A percentile compares a stretch with the other conserved stretches of the same genome.
Conservation (phyloP, 2,888 invertebrate species). For the Ophion costatus region DNA sequence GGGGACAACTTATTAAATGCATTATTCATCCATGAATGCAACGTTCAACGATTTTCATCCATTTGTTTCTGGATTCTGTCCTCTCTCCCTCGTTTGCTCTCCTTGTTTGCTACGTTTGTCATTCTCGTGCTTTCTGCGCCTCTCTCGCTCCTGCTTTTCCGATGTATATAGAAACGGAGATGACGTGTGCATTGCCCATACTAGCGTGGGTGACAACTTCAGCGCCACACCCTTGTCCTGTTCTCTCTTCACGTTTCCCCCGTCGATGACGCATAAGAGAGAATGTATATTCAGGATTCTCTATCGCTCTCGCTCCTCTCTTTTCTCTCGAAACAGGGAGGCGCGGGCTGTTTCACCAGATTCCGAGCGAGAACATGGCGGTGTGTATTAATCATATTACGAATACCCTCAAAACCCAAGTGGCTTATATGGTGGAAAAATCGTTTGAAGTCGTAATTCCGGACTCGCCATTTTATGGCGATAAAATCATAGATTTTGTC, state of each 20-base stretch:
- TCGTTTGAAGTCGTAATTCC: too few species aligned
- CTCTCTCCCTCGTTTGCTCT: conserved; percentile 37
- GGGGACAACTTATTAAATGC: conserved; percentile 66
- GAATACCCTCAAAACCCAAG: too few species aligned
- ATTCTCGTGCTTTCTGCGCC: conserved; percentile 11
- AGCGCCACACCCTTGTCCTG: conserved; percentile 65
- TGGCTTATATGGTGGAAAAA: too few species aligned
- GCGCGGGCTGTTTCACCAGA: too few species aligned
- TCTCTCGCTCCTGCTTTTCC: conserved; percentile 8
- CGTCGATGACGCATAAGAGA: conserved; percentile 56
- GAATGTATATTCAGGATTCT: conserved; percentile 56
- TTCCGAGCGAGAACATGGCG: too few species aligned
- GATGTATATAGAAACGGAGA: conserved; percentile 32
- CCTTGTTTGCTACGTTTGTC: conserved; percentile 8
- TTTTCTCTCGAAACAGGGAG: conserved; percentile 6
- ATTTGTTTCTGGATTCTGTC: conserved; percentile 56
- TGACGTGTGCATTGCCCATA: conserved; percentile 57
- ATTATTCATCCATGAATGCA: conserved; percentile 64
- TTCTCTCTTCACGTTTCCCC: conserved; percentile 43
- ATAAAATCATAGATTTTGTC: too few species aligned
- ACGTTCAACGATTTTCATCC: conserved; percentile 56
- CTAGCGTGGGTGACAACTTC: conserved; percentile 69
- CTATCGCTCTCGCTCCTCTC: conserved; percentile 8
- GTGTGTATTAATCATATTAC: too few species aligned
- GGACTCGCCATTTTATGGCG: too few species aligned